These are phyloP conservation scores for Melipona bicolor DNA, from an alignment of 2,888 invertebrate genomes.

Conservation along the genomic window DNA sequence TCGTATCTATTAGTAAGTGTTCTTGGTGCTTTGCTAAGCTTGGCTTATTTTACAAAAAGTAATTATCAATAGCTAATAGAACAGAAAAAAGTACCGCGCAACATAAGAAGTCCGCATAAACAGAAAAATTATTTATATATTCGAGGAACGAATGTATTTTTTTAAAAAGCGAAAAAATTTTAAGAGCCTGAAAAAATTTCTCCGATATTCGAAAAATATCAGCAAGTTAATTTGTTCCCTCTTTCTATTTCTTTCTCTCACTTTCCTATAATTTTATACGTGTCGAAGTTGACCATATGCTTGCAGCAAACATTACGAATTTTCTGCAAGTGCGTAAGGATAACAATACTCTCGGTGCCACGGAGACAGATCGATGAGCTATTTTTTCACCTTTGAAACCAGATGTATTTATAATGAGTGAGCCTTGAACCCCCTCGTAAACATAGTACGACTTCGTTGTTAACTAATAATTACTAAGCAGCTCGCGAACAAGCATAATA, in stretches of 20 bases:
- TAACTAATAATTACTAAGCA: slow-evolving; percentile 47
- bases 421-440: slow-evolving; percentile 68
- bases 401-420: slow-evolving; percentile 66
- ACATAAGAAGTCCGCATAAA: too few species aligned
- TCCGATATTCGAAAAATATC: background rate
- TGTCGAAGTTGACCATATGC: background rate
- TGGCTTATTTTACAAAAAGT: too few species aligned
- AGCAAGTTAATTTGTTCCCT: too few species aligned
- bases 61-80: too few species aligned
- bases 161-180: too few species aligned
- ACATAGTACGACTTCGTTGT: slow-evolving; percentile 52
- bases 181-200: background rate
- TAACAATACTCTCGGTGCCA: slow-evolving; percentile 50
- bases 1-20: too few species aligned
- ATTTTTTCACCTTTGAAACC: slow-evolving; percentile 66
- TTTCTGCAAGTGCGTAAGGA: slow-evolving; percentile 49
- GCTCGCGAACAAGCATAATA: slow-evolving; percentile 29
- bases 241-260: too few species aligned
- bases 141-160: too few species aligned
- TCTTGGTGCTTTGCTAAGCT: too few species aligned
- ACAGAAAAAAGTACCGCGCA: too few species aligned
- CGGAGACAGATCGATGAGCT: slow-evolving; percentile 63
- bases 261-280: background rate
- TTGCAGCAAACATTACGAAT: background rate
- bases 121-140: too few species aligned